Conservation (phyloP, 2,888 invertebrate genomes). For the Trichogramma dendrolimi region DNA sequence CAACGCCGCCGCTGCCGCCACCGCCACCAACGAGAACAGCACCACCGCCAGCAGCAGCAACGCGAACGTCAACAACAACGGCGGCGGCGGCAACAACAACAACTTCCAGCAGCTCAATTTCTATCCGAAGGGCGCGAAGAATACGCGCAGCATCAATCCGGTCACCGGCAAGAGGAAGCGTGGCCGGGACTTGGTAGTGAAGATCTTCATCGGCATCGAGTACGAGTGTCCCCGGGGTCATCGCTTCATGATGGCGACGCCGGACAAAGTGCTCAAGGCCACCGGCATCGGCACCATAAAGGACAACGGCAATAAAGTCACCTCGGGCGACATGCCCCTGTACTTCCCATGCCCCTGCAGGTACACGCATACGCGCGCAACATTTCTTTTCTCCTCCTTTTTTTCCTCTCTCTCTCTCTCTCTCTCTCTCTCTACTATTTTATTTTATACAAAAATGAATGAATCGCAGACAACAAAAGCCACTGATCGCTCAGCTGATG, state of each 20-base stretch:
- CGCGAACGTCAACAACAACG: constrained; percentile 44
- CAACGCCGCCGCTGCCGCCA: too few relatives aligned
- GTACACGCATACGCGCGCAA: constrained; percentile 41
- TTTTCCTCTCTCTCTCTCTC: too few relatives aligned
- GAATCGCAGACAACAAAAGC: constrained; percentile 55
- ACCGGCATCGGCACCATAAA: constrained; percentile 69
- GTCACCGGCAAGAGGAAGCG: too few relatives aligned
- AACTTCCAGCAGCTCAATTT: too few relatives aligned
- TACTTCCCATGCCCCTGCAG: constrained; percentile 83
- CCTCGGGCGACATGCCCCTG: constrained; percentile 78
- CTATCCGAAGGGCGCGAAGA: too few relatives aligned
- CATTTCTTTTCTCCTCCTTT: background rate
- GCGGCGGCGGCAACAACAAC: constrained; percentile 40
- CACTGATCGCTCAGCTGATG: constrained; percentile 75
- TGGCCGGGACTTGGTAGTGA: constrained; percentile 58
- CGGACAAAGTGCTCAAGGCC: constrained; percentile 76
- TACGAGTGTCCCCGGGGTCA: constrained; percentile 99
- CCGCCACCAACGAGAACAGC: constrained; percentile 48
- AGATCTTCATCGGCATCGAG: constrained; percentile 92
- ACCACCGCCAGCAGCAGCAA: constrained; percentile 46
- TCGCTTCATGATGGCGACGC: constrained; percentile 84
- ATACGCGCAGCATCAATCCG: too few relatives aligned
- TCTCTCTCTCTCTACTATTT: background rate
- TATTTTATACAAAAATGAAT: constrained; percentile 8
- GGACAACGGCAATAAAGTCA: constrained; percentile 80